Evolutionary conservation across 2,797 vertebrate species (phyloP), one percentile per base, ranked within the genome.

Genomic region (Pteropus rufus): DNA sequence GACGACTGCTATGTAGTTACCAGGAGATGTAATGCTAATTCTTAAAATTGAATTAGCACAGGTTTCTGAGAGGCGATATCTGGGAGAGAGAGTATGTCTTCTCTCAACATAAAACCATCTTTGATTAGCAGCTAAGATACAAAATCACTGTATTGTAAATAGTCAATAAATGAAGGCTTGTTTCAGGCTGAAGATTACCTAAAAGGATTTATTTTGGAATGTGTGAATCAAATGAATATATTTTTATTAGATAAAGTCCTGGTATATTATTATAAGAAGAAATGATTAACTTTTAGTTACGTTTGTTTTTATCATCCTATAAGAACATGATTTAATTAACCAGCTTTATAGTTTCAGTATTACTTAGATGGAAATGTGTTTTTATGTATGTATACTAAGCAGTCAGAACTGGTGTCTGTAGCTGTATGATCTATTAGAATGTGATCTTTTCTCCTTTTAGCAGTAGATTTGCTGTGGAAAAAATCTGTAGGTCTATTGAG

Each of bases 201-300:
- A 65, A 95, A 92, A 96, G 89, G 95, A 86, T 97, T 97, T 96
- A 88, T 98, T 97, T 76, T 96, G 70, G 54, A 91, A 54, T 95
- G 64, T 88, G 92, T 79, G 72, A 73, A 24, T 94, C 92, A 93
- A 80, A 70, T 80, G 88, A 64, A 60, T 95, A 94, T 94, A 91
- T 88, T 93, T 96, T 93, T 91, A 29, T 75, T 92, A 69, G 1
- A 54, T 92, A 44, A 76, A 73, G 23, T 80, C 52, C 58, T 92
- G 16, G 26, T 89, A 41, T 89, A 82, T 83, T 94, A 69, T 54
- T 95, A 60, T 58, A 85, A 93, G 64, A 91, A 89, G 67, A 94
- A 91, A 65, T 83, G 70, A 56, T 58, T 94, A 44, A 34, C 75
- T 93, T 96, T 70, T 4, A 23, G 65, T 85, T 89, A 19, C 83